phyloP scores from a whole-genome alignment of 2,888 invertebrate species.

The Acanthoscelides obtectus region DNA sequence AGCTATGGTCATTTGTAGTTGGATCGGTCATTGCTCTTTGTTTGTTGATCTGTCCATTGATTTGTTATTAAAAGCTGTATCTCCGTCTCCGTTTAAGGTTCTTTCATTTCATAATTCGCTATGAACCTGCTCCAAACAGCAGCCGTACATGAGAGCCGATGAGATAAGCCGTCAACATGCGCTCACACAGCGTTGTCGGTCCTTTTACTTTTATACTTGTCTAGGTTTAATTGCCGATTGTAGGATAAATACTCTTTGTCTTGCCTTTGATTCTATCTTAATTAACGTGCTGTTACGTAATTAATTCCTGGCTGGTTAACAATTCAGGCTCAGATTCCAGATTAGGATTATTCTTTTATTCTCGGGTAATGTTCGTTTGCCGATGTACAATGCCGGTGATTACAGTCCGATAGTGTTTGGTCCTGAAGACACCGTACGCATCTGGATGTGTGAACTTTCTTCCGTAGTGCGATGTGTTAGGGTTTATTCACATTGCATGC shows the following conservation, averaged over 20 bases:
- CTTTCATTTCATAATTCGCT: not conserved
- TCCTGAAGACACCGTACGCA: not conserved
- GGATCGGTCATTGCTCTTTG: too few relatives aligned
- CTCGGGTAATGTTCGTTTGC: not conserved
- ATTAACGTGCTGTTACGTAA: conserved; percentile 25
- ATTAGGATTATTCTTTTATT: not conserved
- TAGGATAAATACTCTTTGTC: conserved; percentile 24
- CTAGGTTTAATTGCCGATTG: conserved; percentile 23
- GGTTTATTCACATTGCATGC: not conserved
- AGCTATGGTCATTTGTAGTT: too few relatives aligned
- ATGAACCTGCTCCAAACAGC: not conserved
- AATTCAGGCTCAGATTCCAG: not conserved
- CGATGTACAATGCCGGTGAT: not conserved
- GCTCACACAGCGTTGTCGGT: conserved; percentile 3
- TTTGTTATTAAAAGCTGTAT: too few relatives aligned
- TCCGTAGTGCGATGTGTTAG: not conserved
- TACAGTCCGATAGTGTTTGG: not conserved
- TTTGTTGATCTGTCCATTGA: too few relatives aligned
- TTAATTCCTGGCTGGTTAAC: not conserved
- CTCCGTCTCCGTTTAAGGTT: not conserved
- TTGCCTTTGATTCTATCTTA: conserved; percentile 24
- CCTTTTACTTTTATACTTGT: conserved; percentile 5
- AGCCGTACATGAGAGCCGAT: not conserved
- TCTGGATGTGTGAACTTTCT: not conserved
- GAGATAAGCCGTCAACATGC: conserved; percentile 2